These are phyloP conservation scores for Callipepla californica DNA, from an alignment of 2,113 vertebrate genomes.

Conservation along the genomic window DNA sequence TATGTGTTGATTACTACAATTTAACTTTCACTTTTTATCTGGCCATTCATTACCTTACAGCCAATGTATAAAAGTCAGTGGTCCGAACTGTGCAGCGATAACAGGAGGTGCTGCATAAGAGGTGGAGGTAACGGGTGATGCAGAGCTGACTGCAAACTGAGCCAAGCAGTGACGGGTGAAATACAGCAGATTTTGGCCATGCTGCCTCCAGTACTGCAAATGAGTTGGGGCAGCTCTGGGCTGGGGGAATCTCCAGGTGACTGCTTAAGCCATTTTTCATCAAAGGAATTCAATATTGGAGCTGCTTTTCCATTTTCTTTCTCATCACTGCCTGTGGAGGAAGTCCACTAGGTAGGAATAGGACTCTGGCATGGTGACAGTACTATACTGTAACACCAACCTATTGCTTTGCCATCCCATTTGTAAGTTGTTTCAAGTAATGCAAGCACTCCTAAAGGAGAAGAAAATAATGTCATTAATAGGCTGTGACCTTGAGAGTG, in stretches of 20 bases:
- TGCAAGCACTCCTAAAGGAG: constrained; percentile 53
- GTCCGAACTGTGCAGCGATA: neutral
- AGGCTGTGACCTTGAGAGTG: constrained; percentile 27
- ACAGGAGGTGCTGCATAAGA: neutral
- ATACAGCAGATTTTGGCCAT: neutral
- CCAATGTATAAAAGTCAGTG: neutral
- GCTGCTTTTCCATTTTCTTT: neutral
- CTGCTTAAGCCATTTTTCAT: neutral
- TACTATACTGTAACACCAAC: constrained; percentile 56
- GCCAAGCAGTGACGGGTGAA: neutral
- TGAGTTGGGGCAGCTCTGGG: neutral
- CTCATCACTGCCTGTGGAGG: neutral
- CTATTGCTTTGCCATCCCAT: constrained; percentile 59
- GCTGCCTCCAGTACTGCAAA: neutral
- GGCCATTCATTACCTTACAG: neutral
- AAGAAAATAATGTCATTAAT: constrained; percentile 9
- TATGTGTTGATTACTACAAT: neutral
- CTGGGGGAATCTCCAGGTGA: neutral
- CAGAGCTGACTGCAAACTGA: neutral
- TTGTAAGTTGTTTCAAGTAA: constrained; percentile 62
- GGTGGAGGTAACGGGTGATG: neutral
- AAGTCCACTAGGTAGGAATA: neutral
- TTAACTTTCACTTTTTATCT: neutral
- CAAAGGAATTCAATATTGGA: neutral
- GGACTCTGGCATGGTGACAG: constrained; percentile 22